Conservation (phyloP, 2,113 vertebrate species). For the Laticauda colubrina region DNA sequence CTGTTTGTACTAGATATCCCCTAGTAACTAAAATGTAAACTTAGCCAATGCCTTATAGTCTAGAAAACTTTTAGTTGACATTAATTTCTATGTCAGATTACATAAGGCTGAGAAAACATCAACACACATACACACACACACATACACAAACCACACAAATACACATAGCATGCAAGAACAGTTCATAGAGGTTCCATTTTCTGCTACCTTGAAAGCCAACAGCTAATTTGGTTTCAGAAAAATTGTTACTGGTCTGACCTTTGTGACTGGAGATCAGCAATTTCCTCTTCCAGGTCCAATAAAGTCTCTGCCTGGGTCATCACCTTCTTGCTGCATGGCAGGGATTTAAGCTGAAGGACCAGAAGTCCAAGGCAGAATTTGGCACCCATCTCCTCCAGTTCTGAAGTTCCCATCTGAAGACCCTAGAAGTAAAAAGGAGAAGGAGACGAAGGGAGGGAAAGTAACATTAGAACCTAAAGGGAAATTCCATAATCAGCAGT, state of each 20-base stretch:
- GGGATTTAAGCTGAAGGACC: constrained; percentile 75
- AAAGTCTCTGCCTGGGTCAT: constrained; percentile 65
- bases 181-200: neutral
- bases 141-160: no score
- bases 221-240: neutral
- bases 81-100: neutral
- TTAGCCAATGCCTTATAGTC: neutral
- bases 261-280: constrained; percentile 70
- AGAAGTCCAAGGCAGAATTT: constrained; percentile 90
- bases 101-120: neutral
- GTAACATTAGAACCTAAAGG: neutral
- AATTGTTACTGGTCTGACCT: constrained; percentile 43
- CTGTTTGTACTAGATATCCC: neutral
- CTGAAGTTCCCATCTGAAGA: constrained; percentile 81
- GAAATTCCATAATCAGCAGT: neutral
- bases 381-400: constrained; percentile 89
- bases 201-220: neutral
- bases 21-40: neutral
- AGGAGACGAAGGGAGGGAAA: neutral
- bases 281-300: constrained; percentile 71
- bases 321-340: constrained; percentile 69
- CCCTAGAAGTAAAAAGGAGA: constrained; percentile 70
- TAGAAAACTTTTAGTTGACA: neutral
- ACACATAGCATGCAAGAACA: neutral
- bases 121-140: neutral